phyloP scores from a whole-genome alignment of 1,140 invertebrate species.

The Bombus cullumanus region DNA sequence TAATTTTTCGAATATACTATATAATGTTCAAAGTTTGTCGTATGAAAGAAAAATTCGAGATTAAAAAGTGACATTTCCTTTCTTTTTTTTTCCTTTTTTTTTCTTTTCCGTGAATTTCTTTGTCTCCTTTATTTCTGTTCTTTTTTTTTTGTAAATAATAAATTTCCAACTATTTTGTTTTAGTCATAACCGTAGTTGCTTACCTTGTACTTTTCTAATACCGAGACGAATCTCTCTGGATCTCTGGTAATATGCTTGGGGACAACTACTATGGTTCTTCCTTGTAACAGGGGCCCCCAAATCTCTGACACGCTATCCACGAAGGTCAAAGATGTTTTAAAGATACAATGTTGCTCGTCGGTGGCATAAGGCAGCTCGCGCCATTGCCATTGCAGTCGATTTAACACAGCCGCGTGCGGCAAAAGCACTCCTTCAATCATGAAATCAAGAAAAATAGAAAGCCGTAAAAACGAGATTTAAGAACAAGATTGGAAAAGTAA shows the following conservation, averaged over 20 bases:
- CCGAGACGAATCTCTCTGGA: constrained; percentile 87
- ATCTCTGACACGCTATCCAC: constrained; percentile 94
- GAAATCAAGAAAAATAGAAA: background rate
- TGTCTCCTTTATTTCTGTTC: background rate
- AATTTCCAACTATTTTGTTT: background rate
- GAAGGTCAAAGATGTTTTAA: constrained; percentile 94
- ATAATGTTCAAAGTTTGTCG: background rate
- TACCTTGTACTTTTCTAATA: constrained; percentile 88
- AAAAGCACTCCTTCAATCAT: constrained; percentile 77
- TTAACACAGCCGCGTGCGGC: constrained; percentile 90
- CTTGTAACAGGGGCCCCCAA: constrained; percentile 91
- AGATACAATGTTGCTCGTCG: constrained; percentile 88
- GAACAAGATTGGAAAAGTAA: background rate
- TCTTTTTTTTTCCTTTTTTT: too few relatives aligned
- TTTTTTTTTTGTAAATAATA: background rate
- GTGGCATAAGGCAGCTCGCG: constrained; percentile 87
- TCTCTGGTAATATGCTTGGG: constrained; percentile 88
- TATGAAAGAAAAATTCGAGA: background rate
- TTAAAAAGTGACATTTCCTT: background rate
- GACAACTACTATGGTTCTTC: constrained; percentile 87
- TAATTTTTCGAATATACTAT: background rate
- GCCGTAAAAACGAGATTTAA: background rate
- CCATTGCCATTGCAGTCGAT: constrained; percentile 94
- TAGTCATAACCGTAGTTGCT: background rate
- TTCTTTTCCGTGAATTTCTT: too few relatives aligned